Base-by-base conservation (phyloP, 2,888 invertebrate species). In the Brenthis ino region DNA sequence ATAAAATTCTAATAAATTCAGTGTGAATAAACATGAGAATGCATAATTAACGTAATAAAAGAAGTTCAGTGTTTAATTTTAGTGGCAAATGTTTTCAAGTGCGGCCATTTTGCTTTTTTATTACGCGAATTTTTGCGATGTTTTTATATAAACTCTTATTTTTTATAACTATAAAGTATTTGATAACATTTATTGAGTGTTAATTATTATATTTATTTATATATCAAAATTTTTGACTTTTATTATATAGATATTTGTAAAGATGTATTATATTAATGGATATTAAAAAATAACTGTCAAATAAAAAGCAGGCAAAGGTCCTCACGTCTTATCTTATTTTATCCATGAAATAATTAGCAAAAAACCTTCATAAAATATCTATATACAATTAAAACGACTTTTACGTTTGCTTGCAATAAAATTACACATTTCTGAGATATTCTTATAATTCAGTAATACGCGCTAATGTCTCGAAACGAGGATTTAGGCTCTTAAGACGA, bases 1-100 rank as follows among this genome's bases (percentile, higher is more conserved):
- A 69, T 72, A 69, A 57, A 60, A 70, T 67, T 65, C 57, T 63
- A 65, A 70, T 70, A 68, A 65, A 65, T 70, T 70, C 57, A 65
- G 48, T 68, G 64, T 68, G 65, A 65, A 70, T 60, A 69, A 72
- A 69, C 67, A 70, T 65, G 55, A 37, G 60, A 57, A 65, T 60
- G 58, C 64, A 61, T 65, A 69, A 72, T 67, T 69, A 71, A 63
- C 68, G 48, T 63, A 63, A 66, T 63, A 66, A 63, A 57, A 48
- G 65, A 68, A 65, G 50, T 57, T 33, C 16, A 51, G 50, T 57
- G 65, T 61, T 61, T 55, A 61, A 48, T 55, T 28, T 55, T 55
- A 48, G 54, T 12, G 60, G 28, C 37, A 54, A 43, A 54, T 8
- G 43, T 63, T 37, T 14, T 51, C 28, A 28, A 28, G 43, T 33